These are phyloP conservation scores for Willisornis vidua DNA, from an alignment of 2,113 vertebrate genomes.

Conservation along the genomic window DNA sequence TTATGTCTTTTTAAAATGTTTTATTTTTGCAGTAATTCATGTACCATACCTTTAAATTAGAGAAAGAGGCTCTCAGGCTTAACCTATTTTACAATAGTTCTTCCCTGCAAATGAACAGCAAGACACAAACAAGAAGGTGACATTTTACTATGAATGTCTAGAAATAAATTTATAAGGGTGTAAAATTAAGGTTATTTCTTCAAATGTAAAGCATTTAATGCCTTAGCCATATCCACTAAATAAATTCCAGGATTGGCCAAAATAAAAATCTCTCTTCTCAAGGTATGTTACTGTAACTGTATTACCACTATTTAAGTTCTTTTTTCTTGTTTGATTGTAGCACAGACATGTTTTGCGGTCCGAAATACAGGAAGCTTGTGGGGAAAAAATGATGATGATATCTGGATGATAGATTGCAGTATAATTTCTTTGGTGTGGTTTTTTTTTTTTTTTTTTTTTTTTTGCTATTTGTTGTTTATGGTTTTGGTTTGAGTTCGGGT, in stretches of 20 bases:
- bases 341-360: neutral
- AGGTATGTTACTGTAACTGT: neutral
- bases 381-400: rapidly evolving
- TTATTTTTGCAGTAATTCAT: neutral
- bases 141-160: neutral
- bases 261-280: neutral
- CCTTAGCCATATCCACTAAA: neutral
- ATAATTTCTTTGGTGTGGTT: neutral
- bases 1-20: neutral
- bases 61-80: neutral
- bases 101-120: neutral
- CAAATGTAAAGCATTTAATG: neutral
- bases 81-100: neutral
- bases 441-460: neutral
- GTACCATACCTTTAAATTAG: neutral
- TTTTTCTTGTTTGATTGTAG: neutral
- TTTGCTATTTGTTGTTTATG: too few relatives aligned
- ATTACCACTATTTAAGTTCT: neutral
- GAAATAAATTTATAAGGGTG: neutral
- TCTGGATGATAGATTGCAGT: neutral
- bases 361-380: neutral
- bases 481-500: too few relatives aligned
- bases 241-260: neutral
- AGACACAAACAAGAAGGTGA: neutral
- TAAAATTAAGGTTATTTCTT: neutral